phyloP scores from a whole-genome alignment of 2,113 vertebrate genomes.

The Rhadina sibilatrix region DNA sequence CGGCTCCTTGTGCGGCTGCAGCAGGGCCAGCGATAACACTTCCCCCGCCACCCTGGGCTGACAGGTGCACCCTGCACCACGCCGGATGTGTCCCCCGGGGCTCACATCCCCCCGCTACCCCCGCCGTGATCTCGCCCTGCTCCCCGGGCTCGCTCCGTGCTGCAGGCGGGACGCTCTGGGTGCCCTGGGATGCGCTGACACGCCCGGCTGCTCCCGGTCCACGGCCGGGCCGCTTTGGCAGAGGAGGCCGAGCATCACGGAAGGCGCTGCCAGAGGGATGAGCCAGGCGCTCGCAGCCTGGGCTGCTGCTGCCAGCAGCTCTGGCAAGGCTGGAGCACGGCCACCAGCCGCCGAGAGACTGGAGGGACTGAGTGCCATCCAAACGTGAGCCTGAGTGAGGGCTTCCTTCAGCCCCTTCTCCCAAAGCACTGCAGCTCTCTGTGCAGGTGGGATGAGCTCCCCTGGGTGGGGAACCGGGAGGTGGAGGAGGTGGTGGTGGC shows the following conservation, averaged over 20 bases:
- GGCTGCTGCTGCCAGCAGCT: not conserved
- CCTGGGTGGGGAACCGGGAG: fast-evolving
- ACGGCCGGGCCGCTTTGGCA: not conserved
- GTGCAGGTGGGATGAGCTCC: not conserved
- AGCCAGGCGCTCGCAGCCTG: not conserved
- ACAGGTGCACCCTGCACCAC: not conserved
- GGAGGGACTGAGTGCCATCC: not conserved
- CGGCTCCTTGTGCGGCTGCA: not conserved
- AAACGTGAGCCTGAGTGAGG: not conserved
- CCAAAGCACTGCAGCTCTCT: not conserved
- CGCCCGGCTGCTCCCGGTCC: not conserved
- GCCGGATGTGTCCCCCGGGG: not conserved
- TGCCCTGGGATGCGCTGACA: not conserved
- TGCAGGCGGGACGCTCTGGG: not conserved
- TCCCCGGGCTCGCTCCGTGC: not conserved
- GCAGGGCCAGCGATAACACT: not conserved
- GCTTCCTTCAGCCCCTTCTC: not conserved
- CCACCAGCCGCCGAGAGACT: not conserved
- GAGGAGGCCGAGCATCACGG: not conserved
- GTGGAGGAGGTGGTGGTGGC: not conserved
- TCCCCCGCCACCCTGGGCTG: fast-evolving
- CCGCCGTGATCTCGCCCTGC: not conserved
- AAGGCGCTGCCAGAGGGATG: not conserved
- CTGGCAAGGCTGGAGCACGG: not conserved
- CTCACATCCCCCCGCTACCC: too few relatives aligned